phyloP scores from a whole-genome alignment of 2,888 invertebrate species.

The Plagodis dolabraria region DNA sequence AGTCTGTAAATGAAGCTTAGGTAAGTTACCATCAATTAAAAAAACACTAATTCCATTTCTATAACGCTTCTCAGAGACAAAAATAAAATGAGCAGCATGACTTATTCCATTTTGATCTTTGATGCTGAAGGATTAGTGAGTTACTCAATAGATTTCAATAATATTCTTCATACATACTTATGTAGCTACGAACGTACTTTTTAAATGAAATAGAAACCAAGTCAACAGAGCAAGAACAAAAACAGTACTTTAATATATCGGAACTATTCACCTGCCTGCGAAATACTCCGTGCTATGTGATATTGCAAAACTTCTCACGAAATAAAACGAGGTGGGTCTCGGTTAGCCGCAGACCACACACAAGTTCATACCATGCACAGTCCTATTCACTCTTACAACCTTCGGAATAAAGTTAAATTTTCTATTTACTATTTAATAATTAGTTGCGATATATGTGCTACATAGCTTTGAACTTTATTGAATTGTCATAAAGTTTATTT shows the following conservation, averaged over 20 bases:
- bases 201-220: background rate
- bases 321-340: constrained; percentile 41
- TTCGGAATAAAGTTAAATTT: constrained; percentile 6
- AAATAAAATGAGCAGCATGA: no score
- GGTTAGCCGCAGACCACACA: constrained; percentile 34
- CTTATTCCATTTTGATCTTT: no score
- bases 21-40: no score
- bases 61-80: no score
- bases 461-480: constrained; percentile 2
- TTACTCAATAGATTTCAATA: no score
- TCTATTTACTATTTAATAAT: background rate
- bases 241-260: constrained; percentile 32
- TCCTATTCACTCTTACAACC: background rate
- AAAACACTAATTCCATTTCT: no score
- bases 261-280: constrained; percentile 45
- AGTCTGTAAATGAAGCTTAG: no score
- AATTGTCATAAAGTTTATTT: constrained; percentile 23
- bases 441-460: background rate
- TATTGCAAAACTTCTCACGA: constrained; percentile 37
- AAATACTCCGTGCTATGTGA: constrained; percentile 30
- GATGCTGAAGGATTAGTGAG: no score
- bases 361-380: constrained; percentile 14
- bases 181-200: no score
- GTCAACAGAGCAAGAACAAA: constrained; percentile 6
- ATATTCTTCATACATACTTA: no score